A percentile compares a stretch with the other conserved stretches of the same genome.
These are phyloP conservation scores for Aspidoscelis tigris DNA, from an alignment of 2,113 vertebrate species.

Conservation along the genomic window DNA sequence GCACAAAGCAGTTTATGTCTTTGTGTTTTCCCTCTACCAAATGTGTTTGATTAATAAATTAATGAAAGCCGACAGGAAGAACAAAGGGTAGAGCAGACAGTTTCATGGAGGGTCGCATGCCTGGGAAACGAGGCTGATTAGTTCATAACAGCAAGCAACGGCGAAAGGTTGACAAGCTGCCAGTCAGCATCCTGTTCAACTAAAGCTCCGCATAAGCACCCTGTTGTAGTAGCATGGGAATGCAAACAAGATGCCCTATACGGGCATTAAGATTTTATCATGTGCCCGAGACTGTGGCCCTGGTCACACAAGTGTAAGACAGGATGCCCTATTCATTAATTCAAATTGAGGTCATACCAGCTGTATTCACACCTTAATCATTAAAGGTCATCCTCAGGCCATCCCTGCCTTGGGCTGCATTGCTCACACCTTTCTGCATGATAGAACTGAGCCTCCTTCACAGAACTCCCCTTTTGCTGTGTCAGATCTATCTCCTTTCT, in stretches of 20 bases:
- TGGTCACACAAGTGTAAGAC: too few relatives aligned
- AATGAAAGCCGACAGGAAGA: conserved; percentile 40
- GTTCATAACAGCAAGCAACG: conserved; percentile 27
- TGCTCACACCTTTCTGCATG: too few relatives aligned
- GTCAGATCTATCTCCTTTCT: too few relatives aligned
- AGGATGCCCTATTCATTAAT: too few relatives aligned
- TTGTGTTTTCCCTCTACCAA: not conserved
- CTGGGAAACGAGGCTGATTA: conserved; percentile 34
- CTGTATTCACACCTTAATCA: too few relatives aligned
- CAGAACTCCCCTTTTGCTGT: too few relatives aligned
- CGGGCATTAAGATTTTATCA: not conserved
- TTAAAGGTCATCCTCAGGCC: too few relatives aligned
- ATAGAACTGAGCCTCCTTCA: too few relatives aligned
- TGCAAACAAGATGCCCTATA: not conserved
- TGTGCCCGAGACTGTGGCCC: too few relatives aligned
- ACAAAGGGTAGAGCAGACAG: conserved; percentile 37
- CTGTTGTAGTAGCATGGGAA: not conserved
- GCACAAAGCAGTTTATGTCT: conserved; percentile 9
- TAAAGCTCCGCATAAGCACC: not conserved
- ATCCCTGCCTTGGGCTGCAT: too few relatives aligned
- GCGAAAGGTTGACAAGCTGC: conserved; percentile 19
- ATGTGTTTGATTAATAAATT: conserved; percentile 44
- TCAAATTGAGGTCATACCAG: too few relatives aligned
- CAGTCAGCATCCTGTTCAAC: conserved; percentile 21
- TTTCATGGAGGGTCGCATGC: conserved; percentile 10